Conservation (phyloP, 2,888 invertebrate species). For the Polymixis flavicincta region DNA sequence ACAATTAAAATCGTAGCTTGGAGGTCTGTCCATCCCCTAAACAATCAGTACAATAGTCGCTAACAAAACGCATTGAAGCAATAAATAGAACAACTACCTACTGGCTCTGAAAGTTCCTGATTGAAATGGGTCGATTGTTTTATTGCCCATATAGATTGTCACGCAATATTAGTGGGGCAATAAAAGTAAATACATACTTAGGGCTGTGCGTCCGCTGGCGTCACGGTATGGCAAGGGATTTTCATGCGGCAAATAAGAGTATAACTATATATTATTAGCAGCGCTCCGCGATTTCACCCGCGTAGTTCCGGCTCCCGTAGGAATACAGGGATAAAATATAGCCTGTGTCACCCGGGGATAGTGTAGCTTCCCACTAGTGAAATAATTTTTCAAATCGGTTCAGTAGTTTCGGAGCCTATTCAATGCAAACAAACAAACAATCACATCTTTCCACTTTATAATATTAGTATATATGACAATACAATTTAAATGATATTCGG, state of each 20-base stretch:
- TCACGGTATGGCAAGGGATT: not conserved
- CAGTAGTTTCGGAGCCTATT: too few species aligned
- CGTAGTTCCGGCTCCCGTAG: too few species aligned
- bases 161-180: conserved; percentile 30
- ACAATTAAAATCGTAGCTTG: not conserved
- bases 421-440: too few species aligned
- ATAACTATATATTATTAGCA: not conserved
- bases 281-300: too few species aligned
- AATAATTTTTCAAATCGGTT: too few species aligned
- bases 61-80: conserved; percentile 23
- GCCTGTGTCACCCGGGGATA: too few species aligned
- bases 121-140: conserved; percentile 56
- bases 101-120: conserved; percentile 34
- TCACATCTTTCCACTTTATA: too few species aligned
- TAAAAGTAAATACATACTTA: conserved; percentile 30
- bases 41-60: not conserved
- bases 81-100: conserved; percentile 37
- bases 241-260: not conserved
- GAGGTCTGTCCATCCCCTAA: not conserved
- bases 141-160: conserved; percentile 40
- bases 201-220: not conserved
- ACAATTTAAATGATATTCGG: not conserved
- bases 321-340: too few species aligned
- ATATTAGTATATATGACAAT: too few species aligned
- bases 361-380: too few species aligned